Base-by-base conservation (phyloP, 2,888 invertebrate genomes). In the Spisula solida region DNA sequence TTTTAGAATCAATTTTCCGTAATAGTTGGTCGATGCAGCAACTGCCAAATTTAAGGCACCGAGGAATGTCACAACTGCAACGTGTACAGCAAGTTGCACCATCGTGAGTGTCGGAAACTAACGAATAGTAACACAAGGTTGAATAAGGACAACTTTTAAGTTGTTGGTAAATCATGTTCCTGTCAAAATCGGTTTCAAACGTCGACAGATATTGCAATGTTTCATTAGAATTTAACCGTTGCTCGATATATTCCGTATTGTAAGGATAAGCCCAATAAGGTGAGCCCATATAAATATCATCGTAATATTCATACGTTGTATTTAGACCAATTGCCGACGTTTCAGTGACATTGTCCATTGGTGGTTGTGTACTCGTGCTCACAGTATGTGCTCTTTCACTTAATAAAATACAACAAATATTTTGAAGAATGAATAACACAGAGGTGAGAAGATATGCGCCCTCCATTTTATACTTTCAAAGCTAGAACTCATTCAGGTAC, bases 151-250 rank as follows among this genome's bases (percentile, higher is more conserved):
- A 83, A 29, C 16, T 60, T 75, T 51, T 75, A 20, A 83, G 48
- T 51, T 83, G 83, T 0, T 48, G 70, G 16, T 75, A 29, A 8
- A 83, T 48, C 18, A 83, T 10, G 48, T 31, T 5, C 29, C 83
- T 48, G 16, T 83, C 70, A 51, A 75, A 83, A 8, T 51, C 83
- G 18, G 70, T 31, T 25, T 47, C 29, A 48, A 75, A 83, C n/a
- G 48, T 31, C 18, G 83, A 48, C 31, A 83, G 25, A 47, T 47
- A 83, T 0, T 48, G 18, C 14, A 75, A 4, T 25, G 75, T 75
- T 1, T 75, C 31, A 31, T 1, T 75, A 5, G 75, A 31, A 31
- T 31, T 75, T 31, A 75, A 34, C 16, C 31, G 31, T 18, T 75
- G 14, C 31, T 34, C 34, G 75, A 75, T 25, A 31, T 34, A 12